Evolutionary conservation across 2,113 vertebrate genomes (phyloP).

Genomic region (Sinocyclocheilus rhinocerous): DNA sequence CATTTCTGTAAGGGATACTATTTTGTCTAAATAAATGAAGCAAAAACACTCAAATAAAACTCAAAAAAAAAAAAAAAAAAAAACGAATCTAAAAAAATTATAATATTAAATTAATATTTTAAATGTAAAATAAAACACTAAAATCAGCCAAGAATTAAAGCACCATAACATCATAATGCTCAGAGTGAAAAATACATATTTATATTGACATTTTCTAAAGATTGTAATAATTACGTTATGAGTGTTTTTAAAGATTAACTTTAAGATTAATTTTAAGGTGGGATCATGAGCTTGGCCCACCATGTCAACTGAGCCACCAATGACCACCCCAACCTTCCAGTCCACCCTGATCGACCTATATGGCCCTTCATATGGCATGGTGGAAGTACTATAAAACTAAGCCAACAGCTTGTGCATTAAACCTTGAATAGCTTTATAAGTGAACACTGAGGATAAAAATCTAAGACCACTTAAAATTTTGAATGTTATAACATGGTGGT

Average conservation of each 20-base stretch:
- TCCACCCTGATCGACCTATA: not conserved
- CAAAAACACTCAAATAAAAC: too few species aligned
- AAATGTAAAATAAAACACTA: not conserved
- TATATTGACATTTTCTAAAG: not conserved
- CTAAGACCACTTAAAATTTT: not conserved
- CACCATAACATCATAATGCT: too few species aligned
- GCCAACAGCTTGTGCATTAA: not conserved
- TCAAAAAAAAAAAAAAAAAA: accelerated
- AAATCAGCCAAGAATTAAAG: not conserved
- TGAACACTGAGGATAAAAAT: not conserved
- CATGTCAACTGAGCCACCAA: not conserved
- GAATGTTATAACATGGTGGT: not conserved
- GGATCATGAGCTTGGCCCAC: not conserved
- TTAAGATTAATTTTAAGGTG: too few species aligned
- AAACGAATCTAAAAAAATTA: too few species aligned
- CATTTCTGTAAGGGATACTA: too few species aligned
- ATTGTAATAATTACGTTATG: not conserved
- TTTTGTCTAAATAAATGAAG: too few species aligned
- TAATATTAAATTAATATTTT: too few species aligned
- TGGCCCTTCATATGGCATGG: not conserved
- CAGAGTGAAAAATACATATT: too few species aligned
- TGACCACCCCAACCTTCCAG: not conserved
- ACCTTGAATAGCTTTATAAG: not conserved
- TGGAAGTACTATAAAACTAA: not conserved
- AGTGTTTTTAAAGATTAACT: not conserved